Base-by-base conservation (phyloP, 1,140 invertebrate genomes). In the Drosophila ficusphila region DNA sequence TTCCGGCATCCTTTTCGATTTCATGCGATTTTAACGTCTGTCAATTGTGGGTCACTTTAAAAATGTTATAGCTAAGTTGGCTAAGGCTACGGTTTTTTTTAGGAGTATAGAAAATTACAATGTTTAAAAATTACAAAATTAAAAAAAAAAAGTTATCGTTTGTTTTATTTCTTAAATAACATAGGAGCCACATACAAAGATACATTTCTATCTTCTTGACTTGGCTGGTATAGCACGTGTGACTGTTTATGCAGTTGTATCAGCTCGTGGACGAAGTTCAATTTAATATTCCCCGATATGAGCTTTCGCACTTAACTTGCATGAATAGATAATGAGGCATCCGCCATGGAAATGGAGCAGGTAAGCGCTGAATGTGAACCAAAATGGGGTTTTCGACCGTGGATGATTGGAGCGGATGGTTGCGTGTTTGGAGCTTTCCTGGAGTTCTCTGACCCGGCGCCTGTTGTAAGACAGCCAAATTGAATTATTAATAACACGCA, bases 401-500 rank as follows among this genome's bases (percentile, higher is more conserved):
- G 14, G 36, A 39, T 18, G 16, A 44, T 44, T 9, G 42, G 21
- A 14, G 49, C 12, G 21, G 60, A 46, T 39, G 51, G 44, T 76
- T 85, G 81, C 79, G 71, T 85, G 70, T 47, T 56, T 12, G 33
- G 41, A 52, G 44, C 62, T 31, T 12, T 29, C 9, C 16, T 11
- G 4, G 18, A 36, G 61, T 42, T 71, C 69, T 61, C 48, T 73
- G 69, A 73, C 53, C 72, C 16, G 42, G n/a, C 36, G 75, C 52
- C 76, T 42, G 56, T 61, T 85, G 64, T 51, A 65, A 79, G 49
- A 76, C 58, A 31, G 31, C 58, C 58, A 86, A 86, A 86, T 86
- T 88, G 68, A 86, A 86, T 86, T 86, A 86, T 86, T 86, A 81
- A 88, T 86, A 88, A 88, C 68, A 86, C 81, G 61, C 81, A 79